Conservation (phyloP, 1,140 invertebrate species). For the Grapholita molesta region DNA sequence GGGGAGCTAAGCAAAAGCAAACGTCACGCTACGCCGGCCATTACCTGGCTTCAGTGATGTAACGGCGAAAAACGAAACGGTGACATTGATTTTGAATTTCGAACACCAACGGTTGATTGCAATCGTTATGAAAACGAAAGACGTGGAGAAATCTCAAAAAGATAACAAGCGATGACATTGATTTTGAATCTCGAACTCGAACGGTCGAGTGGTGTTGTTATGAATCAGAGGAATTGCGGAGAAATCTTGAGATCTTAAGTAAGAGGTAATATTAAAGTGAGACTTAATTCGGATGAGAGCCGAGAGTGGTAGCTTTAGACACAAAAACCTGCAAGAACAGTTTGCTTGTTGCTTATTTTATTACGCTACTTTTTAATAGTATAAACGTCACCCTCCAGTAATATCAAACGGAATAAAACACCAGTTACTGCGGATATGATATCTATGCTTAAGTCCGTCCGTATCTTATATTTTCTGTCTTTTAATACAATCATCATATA, state of each 20-base stretch:
- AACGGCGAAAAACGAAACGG: slow-evolving; percentile 24
- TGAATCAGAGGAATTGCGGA: background rate
- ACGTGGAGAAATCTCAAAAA: slow-evolving; percentile 25
- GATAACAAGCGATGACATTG: slow-evolving; percentile 42
- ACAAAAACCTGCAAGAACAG: no score
- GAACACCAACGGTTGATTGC: slow-evolving; percentile 36
- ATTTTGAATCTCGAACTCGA: slow-evolving; percentile 39
- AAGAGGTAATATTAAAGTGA: background rate
- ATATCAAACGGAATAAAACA: no score
- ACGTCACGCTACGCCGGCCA: slow-evolving; percentile 44
- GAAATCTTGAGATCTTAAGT: background rate
- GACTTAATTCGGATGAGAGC: background rate
- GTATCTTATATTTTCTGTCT: no score
- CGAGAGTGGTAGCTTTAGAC: background rate
- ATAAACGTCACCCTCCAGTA: no score
- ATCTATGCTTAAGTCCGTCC: no score
- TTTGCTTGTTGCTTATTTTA: no score
- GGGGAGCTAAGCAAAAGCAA: slow-evolving; percentile 31
- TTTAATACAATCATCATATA: no score
- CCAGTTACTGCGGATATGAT: no score
- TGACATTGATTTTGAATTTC: slow-evolving; percentile 53
- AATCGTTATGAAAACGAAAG: slow-evolving; percentile 22
- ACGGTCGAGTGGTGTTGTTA: background rate
- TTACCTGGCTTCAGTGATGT: slow-evolving; percentile 41
- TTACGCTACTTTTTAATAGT: background rate